Percentiles rank a stretch among this genome's conserved stretches.
These are phyloP conservation scores for Lathamus discolor DNA, from an alignment of 2,113 vertebrate genomes.

Conservation along the genomic window DNA sequence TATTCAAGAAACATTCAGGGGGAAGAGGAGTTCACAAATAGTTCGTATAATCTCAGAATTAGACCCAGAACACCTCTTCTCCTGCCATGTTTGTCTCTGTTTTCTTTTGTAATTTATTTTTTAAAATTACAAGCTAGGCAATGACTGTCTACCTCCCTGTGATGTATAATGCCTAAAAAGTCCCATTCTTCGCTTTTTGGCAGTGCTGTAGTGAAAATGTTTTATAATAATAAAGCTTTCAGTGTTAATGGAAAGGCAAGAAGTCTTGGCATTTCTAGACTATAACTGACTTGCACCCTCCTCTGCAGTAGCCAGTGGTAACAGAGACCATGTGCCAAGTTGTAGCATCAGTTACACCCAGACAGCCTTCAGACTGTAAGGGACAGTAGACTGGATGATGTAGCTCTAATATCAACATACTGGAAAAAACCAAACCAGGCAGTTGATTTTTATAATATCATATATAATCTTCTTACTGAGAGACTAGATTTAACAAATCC, in stretches of 20 bases:
- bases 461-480: constrained; percentile 33
- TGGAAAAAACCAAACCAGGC: constrained; percentile 40
- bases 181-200: not conserved
- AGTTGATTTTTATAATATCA: constrained; percentile 43
- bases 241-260: not conserved
- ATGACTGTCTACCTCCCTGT: not conserved
- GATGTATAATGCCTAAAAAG: not conserved
- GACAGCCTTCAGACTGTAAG: not conserved
- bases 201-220: not conserved
- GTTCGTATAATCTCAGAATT: not conserved
- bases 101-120: not conserved
- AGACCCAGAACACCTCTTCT: not conserved
- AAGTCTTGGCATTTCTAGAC: constrained; percentile 22
- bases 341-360: constrained; percentile 23
- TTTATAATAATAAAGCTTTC: not conserved
- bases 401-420: constrained; percentile 43
- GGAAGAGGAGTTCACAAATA: not conserved
- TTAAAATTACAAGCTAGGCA: not conserved
- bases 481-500: constrained; percentile 38
- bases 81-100: not conserved
- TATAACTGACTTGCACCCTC: constrained; percentile 24
- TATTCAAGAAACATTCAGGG: not conserved
- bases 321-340: constrained; percentile 2
- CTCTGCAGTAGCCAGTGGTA: constrained; percentile 42
- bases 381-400: not conserved